These are phyloP conservation scores for Lacanobia wlatinum DNA, from an alignment of 2,888 invertebrate species.

Conservation along the genomic window DNA sequence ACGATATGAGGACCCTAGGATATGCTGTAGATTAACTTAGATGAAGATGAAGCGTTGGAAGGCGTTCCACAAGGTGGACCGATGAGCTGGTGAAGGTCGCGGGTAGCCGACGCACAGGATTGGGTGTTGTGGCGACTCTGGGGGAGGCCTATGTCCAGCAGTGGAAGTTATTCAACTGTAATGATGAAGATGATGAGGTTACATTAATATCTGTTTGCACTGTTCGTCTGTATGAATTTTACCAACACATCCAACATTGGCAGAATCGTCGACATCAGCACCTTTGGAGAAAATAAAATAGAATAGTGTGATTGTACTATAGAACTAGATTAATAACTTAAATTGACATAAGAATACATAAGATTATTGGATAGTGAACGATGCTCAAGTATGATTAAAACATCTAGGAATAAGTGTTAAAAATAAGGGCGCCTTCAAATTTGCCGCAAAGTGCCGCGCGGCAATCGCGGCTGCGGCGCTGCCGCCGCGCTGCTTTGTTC, in stretches of 20 bases:
- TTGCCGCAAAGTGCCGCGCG: too few relatives aligned
- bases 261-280: neutral
- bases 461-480: too few relatives aligned
- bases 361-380: neutral
- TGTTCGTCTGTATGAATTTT: neutral
- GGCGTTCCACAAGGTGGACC: too few relatives aligned
- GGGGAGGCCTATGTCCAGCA: too few relatives aligned
- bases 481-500: too few relatives aligned
- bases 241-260: neutral
- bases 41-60: neutral
- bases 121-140: too few relatives aligned
- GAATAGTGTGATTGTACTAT: neutral
- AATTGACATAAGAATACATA: neutral
- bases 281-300: neutral
- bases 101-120: too few relatives aligned
- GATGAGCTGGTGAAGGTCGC: too few relatives aligned
- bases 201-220: too few relatives aligned
- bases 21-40: constrained; percentile 74
- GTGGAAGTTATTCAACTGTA: too few relatives aligned
- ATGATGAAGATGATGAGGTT: too few relatives aligned
- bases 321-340: neutral
- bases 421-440: too few relatives aligned
- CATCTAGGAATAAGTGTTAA: neutral
- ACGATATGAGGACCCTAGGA: constrained; percentile 81
- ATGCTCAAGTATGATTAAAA: neutral